Evolutionary conservation across 2,888 invertebrate genomes (phyloP), one percentile per base, ranked within the genome.

Genomic region (Hypena proboscidalis): DNA sequence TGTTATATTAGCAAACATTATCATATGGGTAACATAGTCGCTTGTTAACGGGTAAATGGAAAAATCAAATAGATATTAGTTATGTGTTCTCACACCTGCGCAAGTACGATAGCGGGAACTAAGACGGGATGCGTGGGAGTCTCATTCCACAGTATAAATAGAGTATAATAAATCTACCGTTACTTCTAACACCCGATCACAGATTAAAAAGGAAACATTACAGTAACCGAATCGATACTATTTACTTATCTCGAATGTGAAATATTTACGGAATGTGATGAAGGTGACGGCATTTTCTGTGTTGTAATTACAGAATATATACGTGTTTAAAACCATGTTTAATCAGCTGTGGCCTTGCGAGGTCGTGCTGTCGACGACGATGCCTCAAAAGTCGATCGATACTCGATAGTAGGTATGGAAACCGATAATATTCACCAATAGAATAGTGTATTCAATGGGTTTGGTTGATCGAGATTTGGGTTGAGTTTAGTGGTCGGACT

Each of bases 341-440:
- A 73, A 49, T 53, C 89, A 90, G 85, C 84, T 89, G 89, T 73
- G 83, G 83, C 85, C 85, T 87, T 84, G 80, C 69, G 80, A 82
- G 86, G 87, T 85, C 84, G 77, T 54, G 49, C 55, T 56, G 70
- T 70, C 67, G 65, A 49, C 67, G 65, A 49, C 64, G 68, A 67
- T 65, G 61, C 60, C 62, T 66, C 60, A 71, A 67, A 72, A 73
- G 65, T 68, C 70, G 68, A 71, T 70, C 71, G 70, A 69, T 71
- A 64, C 48, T 47, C 46, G 55, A 54, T 55, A 51, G 57, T 64
- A 54, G 52, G 52, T 52, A 47, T 42, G 61, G 47, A 50, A 55
- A 64, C 39, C 21, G 56, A 53, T 59, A 50, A 39, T 52, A 54
- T 55, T 53, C 48, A 61, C 51, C 52, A 48, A 58, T 50, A 53